Evolutionary conservation across 2,113 vertebrate genomes (phyloP).

Genomic region (Pachycephala philippinensis): DNA sequence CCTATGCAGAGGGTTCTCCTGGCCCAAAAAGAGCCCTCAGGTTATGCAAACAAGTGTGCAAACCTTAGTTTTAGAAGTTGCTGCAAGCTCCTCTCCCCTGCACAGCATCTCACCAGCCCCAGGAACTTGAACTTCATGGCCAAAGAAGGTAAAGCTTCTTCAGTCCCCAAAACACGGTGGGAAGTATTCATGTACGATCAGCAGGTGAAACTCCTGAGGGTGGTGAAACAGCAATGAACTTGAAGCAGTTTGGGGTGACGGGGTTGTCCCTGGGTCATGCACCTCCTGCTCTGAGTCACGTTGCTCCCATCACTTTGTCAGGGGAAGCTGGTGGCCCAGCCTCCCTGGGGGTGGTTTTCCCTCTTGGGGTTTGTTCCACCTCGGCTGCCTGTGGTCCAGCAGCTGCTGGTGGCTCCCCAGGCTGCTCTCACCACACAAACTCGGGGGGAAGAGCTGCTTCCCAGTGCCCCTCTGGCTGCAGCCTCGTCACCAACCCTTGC

Average conservation of each 20-base stretch:
- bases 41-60: rapidly evolving
- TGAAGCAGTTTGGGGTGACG: neutral
- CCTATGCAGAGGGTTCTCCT: neutral
- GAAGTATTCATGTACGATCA: neutral
- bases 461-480: neutral
- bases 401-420: neutral
- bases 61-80: neutral
- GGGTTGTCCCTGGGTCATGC: neutral
- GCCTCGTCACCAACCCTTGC: rapidly evolving
- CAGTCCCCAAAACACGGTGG: rapidly evolving
- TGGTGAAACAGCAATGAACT: neutral
- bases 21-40: neutral
- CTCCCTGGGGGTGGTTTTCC: rapidly evolving
- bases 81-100: neutral
- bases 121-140: neutral
- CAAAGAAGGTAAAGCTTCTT: neutral
- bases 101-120: rapidly evolving
- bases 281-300: neutral
- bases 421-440: rapidly evolving
- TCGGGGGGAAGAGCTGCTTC: rapidly evolving
- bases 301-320: neutral
- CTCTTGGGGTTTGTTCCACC: rapidly evolving
- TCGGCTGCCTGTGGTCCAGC: neutral
- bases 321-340: neutral
- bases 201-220: neutral